Evolutionary conservation across 2,888 invertebrate species (phyloP), one percentile per base, ranked within the genome.

Genomic region (Chymomyza caudatula): DNA sequence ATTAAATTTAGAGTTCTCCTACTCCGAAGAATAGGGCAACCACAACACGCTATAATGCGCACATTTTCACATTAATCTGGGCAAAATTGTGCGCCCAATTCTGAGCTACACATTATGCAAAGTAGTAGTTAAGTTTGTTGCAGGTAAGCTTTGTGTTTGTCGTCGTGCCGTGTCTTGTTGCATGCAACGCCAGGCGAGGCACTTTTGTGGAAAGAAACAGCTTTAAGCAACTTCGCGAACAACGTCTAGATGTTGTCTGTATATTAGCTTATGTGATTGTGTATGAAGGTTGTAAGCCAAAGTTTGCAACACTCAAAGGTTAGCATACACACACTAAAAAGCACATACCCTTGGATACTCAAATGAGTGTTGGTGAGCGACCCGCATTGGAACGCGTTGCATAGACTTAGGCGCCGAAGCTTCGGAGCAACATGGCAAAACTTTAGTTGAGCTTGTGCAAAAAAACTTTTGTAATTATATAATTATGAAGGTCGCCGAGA

Each of bases 401-500:
- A 74, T 71, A 67, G 74, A 75, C 54, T 68, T 71, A 65, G 74
- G 59, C 53, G 63, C 49, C 22, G 52, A 15, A 17, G n/a, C n/a
- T 8, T 25, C 29, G 4, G 13, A 17, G 47, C 44, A 47, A 47
- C 44, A 47, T 47, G 51, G 20, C 17, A 20, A 63, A 71, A 72
- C 56, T 72, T 71, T 63, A 65, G 65, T 51, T 70, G 44, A 22
- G 19, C 59, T 44, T 47, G 44, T 47, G 17, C 44, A 47, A 54
- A 49, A 43, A 62, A 82, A 82, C 73, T 82, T 82, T 82, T 77
- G 71, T 78, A 82, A 82, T 81, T 86, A 78, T 72, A 78, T 82
- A 82, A 82, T 86, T 86, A 82, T 82, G 82, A 81, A 84, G 86
- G 86, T 81, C 76, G 84, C 51, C 58, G 63, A 43, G 23, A 49